Conservation (phyloP, 1,140 invertebrate species). For the Drosophila repleta region DNA sequence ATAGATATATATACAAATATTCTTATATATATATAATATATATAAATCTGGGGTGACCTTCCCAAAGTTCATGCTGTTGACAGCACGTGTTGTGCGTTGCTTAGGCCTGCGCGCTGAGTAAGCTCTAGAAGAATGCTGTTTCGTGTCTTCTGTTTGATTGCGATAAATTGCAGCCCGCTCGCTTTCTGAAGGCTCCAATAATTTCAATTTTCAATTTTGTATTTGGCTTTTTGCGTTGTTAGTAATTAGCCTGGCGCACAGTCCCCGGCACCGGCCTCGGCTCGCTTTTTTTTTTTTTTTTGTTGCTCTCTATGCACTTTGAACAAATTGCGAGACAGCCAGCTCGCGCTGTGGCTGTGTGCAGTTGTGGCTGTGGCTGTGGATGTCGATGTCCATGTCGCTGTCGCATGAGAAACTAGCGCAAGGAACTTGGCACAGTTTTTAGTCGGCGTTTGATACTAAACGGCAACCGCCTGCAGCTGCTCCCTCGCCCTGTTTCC, state of each 20-base stretch:
- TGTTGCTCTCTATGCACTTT: conserved; percentile 41
- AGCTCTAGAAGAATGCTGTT: conserved; percentile 16
- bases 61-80: conserved; percentile 48
- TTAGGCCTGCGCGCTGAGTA: conserved; percentile 14
- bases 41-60: conserved; percentile 37
- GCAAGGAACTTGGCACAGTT: conserved; percentile 80
- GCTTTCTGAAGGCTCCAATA: conserved; percentile 63
- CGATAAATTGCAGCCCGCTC: conserved; percentile 57
- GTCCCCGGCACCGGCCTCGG: conserved; percentile 20
- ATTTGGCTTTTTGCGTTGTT: conserved; percentile 63
- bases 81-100: conserved; percentile 10
- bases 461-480: conserved; percentile 24
- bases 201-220: conserved; percentile 60
- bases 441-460: conserved; percentile 56
- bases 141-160: conserved; percentile 18
- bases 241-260: conserved; percentile 64
- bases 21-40: too few relatives aligned
- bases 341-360: conserved; percentile 15
- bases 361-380: neutral
- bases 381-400: conserved; percentile 51
- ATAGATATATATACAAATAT: too few relatives aligned
- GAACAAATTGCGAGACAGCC: conserved; percentile 53
- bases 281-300: too few relatives aligned
- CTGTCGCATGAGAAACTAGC: conserved; percentile 67
- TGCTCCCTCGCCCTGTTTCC: conserved; percentile 23